A percentile compares a stretch with the other conserved stretches of the same genome.
Evolutionary conservation across 2,113 vertebrate species (phyloP).

Genomic region (Chrysochloris asiatica): DNA sequence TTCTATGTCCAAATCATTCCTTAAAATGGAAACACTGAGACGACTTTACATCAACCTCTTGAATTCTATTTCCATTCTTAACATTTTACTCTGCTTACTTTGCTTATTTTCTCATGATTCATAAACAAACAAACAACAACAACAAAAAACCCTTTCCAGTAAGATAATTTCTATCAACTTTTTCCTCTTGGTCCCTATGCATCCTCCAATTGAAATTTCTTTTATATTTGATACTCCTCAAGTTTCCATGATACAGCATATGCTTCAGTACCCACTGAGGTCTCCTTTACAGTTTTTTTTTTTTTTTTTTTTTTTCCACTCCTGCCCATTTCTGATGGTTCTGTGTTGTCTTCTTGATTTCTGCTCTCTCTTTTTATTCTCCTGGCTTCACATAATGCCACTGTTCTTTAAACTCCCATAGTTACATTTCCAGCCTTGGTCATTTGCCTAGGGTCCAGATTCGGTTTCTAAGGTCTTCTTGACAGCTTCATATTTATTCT

Average conservation of each 20-base stretch:
- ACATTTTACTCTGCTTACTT: conserved; percentile 3
- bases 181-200: neutral
- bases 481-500: neutral
- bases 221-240: conserved; percentile 19
- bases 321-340: neutral
- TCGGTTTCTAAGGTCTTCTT: conserved; percentile 2
- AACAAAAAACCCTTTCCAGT: neutral
- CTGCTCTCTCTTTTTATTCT: neutral
- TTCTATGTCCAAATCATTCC: neutral
- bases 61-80: neutral
- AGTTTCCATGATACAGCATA: neutral
- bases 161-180: neutral
- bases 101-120: neutral
- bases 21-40: neutral
- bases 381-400: neutral
- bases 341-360: neutral
- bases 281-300: neutral
- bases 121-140: neutral
- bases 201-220: neutral
- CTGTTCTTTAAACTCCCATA: neutral
- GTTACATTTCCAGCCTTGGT: neutral
- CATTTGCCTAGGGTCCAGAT: neutral
- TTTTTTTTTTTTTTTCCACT: neutral
- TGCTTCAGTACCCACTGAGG: neutral
- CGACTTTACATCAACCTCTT: neutral